Evolutionary conservation across 2,113 vertebrate species (phyloP), one percentile per base, ranked within the genome.

Genomic region (Syngnathus floridae): DNA sequence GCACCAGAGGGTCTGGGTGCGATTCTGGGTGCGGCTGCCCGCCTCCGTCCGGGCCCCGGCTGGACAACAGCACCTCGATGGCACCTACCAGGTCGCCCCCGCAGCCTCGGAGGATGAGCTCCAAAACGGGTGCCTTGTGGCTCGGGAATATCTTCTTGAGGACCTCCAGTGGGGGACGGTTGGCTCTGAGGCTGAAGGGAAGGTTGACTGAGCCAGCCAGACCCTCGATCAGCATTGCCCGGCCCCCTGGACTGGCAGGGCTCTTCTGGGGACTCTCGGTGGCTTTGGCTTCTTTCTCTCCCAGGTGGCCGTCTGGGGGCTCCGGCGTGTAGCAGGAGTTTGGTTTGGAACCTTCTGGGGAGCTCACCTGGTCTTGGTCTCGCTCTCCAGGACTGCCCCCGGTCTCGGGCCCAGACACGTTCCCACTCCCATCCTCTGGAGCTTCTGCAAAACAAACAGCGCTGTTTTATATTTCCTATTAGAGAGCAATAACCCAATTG

Each of bases 141-240:
- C 86, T 87, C 10, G 97, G 97, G 79, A 99, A 99, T 70, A 99
- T 98, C 82, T 96, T 97, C 83, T 95, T 95, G 56, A 99, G 82
- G 57, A 99, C 96, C 58, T 99, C 97, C 22, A 98, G 89, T 0
- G 97, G 97, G 0, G 97, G 97, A 12, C 94, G 90, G 86, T 99
- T 96, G 79, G 93, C 92, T 64, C 95, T 90, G 70, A 98, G 86
- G 85, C 92, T 93, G 78, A 97, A 93, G 60, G 97, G 96, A 60
- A 97, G 90, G 59, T 90, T 92, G 69, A 98, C 90, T 12, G 94
- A 93, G 17, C 95, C 95, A 0, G 93, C 89, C 1, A 95, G 92
- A 68, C 95, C 95, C 74, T 99, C 95, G 26, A 97, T 94, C 73
- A 97, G 78, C 38, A 96, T 88, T 61, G 82, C 92, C 74, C 92